These are phyloP conservation scores for Penaeus chinensis DNA, from an alignment of 1,140 invertebrate species.

Conservation along the genomic window DNA sequence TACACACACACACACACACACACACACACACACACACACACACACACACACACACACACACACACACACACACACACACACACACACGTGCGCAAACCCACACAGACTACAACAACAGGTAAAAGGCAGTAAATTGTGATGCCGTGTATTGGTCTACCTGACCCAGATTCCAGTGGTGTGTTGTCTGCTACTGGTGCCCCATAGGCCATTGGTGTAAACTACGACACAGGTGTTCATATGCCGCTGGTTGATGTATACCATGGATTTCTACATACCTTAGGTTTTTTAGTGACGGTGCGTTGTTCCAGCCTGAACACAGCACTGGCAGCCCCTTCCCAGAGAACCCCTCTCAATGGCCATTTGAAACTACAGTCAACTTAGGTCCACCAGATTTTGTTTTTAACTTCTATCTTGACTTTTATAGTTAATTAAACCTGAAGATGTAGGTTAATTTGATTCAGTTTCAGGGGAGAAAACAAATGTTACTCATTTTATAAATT, in stretches of 20 bases:
- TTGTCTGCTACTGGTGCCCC: constrained; percentile 36
- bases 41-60: too few relatives aligned
- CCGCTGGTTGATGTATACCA: constrained; percentile 52
- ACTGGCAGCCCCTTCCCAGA: constrained; percentile 56
- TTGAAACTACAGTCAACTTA: constrained; percentile 24
- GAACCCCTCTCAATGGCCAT: constrained; percentile 56
- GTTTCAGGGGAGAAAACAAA: constrained; percentile 5
- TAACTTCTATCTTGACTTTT: constrained; percentile 21
- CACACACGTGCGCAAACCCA: neutral
- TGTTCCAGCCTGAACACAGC: constrained; percentile 51
- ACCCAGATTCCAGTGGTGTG: constrained; percentile 20
- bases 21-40: too few relatives aligned
- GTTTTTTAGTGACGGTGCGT: constrained; percentile 47
- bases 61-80: too few relatives aligned
- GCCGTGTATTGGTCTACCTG: constrained; percentile 19
- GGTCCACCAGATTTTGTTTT: neutral
- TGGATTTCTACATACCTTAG: constrained; percentile 44
- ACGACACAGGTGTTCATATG: constrained; percentile 13
- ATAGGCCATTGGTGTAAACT: constrained; percentile 36
- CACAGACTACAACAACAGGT: constrained; percentile 33
- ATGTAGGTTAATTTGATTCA: constrained; percentile 5
- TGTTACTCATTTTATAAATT: constrained; percentile 20
- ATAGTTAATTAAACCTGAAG: neutral
- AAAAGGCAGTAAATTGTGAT: constrained; percentile 20
- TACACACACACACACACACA: too few relatives aligned